Conservation (phyloP, 2,113 vertebrate species). For the Mionectes macconnelli region DNA sequence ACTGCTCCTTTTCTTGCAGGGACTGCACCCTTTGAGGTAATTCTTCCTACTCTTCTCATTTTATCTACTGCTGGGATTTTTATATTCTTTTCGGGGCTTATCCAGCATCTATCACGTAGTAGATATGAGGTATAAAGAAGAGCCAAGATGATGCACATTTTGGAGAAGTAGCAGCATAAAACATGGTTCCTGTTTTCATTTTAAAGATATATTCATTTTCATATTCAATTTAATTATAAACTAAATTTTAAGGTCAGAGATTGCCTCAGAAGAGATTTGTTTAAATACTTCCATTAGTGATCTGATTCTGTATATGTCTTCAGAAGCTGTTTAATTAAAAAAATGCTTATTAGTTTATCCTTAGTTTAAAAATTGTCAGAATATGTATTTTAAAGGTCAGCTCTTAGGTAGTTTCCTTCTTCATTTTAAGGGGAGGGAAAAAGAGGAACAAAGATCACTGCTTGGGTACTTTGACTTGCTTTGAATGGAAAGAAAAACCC, state of each 20-base stretch:
- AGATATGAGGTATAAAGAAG: background rate
- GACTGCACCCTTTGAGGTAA: background rate
- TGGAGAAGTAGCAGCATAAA: background rate
- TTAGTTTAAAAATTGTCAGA: background rate
- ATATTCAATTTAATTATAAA: background rate
- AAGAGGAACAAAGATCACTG: background rate
- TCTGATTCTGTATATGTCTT: background rate
- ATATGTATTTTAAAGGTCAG: background rate
- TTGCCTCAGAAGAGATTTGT: background rate
- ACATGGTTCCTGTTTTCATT: background rate
- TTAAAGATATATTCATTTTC: background rate
- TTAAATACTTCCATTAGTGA: background rate
- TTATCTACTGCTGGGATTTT: background rate
- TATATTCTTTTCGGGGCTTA: background rate
- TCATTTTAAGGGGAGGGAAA: background rate
- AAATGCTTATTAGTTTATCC: background rate
- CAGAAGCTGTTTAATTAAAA: background rate
- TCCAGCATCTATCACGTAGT: background rate
- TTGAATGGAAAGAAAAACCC: slow-evolving; percentile 22
- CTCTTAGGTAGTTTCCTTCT: background rate
- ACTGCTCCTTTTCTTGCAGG: background rate
- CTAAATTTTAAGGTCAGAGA: background rate
- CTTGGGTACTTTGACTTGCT: background rate
- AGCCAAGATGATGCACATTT: rapidly evolving
- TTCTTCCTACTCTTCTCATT: background rate